A percentile compares a stretch with the other conserved stretches of the same genome.
Conservation (phyloP, 37 sponge, comb jelly and placozoan genomes). For the Cliona cf. orientalis region DNA sequence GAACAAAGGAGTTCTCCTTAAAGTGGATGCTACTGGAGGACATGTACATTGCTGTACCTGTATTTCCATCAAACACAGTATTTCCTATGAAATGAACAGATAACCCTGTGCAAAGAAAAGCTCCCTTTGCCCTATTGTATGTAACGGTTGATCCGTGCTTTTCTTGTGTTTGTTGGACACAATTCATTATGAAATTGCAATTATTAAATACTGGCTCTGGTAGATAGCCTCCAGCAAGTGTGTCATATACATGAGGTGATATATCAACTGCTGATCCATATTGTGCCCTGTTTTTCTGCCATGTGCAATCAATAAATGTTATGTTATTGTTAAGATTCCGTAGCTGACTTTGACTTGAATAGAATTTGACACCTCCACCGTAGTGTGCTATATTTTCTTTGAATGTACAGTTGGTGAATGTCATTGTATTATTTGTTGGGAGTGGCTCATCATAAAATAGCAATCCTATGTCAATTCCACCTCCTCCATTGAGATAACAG, state of each 20-base stretch:
- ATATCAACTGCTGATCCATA: conserved; percentile 8
- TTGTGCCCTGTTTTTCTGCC: conserved; percentile 5
- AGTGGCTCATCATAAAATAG: no score
- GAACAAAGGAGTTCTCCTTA: not conserved
- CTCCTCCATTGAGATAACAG: not conserved
- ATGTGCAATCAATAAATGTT: not conserved
- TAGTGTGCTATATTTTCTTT: not conserved
- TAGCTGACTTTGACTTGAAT: not conserved
- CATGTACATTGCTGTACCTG: conserved; percentile 1
- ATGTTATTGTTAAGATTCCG: not conserved
- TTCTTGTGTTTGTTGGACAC: not conserved
- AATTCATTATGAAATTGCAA: not conserved
- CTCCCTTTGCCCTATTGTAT: not conserved
- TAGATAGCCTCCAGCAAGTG: not conserved
- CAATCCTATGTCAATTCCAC: not conserved
- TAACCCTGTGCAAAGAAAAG: not conserved
- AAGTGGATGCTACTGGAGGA: not conserved
- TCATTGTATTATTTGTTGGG: not conserved
- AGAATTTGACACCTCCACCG: conserved; percentile 4
- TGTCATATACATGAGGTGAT: not conserved
- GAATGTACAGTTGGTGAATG: not conserved
- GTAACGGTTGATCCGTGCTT: no score
- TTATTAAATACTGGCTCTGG: conserved; percentile 10
- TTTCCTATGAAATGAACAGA: not conserved
- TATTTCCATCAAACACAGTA: not conserved